A percentile compares a stretch with the other conserved stretches of the same genome.
Conservation (phyloP, 2,888 invertebrate species). For the Plebejus melissa region DNA sequence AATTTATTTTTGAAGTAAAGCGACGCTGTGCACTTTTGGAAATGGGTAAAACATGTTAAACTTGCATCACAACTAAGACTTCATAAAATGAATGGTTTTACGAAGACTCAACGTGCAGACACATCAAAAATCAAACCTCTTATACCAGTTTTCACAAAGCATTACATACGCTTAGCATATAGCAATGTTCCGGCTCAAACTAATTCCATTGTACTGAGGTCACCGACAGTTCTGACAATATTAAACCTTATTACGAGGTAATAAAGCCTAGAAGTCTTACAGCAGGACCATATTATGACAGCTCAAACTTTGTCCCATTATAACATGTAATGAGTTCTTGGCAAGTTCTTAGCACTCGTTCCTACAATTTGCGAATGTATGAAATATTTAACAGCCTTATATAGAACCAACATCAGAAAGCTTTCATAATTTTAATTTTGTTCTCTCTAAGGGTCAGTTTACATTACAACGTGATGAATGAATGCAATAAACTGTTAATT, state of each 20-base stretch:
- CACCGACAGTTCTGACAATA: not conserved
- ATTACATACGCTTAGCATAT: not conserved
- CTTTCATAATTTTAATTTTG: not conserved
- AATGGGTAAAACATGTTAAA: too few relatives aligned
- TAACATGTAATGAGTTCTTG: slow-evolving; percentile 23
- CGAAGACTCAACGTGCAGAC: not conserved
- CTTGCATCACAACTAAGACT: too few relatives aligned
- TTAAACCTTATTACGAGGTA: not conserved
- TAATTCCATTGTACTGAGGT: not conserved
- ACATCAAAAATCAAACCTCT: not conserved
- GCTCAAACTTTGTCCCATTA: slow-evolving; percentile 11
- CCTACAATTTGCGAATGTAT: slow-evolving; percentile 10
- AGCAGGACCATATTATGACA: not conserved
- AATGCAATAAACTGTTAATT: not conserved
- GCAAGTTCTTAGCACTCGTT: slow-evolving; percentile 21
- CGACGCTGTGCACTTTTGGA: too few relatives aligned
- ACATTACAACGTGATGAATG: not conserved
- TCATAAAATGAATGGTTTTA: too few relatives aligned
- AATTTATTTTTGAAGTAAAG: too few relatives aligned
- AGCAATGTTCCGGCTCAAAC: not conserved
- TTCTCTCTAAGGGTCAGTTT: not conserved
- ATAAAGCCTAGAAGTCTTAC: not conserved
- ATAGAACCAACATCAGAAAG: not conserved
- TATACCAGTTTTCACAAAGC: not conserved
- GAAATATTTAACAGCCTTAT: slow-evolving; percentile 21